Evolutionary conservation across 1,140 invertebrate species (phyloP), one percentile per base, ranked within the genome.

Genomic region (Portunus trituberculatus): DNA sequence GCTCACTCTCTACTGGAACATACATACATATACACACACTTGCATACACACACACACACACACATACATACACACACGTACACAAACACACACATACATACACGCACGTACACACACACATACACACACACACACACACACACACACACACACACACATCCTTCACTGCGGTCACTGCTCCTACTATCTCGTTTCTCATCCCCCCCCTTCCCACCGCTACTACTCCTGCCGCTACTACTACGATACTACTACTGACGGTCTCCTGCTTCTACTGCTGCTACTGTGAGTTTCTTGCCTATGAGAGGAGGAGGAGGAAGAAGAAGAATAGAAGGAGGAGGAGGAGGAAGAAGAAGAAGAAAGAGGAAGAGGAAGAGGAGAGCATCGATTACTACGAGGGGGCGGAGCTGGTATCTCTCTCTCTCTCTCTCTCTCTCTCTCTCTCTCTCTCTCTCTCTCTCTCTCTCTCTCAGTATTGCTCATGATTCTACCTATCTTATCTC

Each of bases 401-500:
- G 67, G 67, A 76, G 67, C 25, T 76, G 67, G 16, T 87, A 12
- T 87, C 84, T 87, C 84, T 87, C 84, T 87, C 84, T 87, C 84
- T 87, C 84, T 87, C 84, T 87, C 84, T 87, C 84, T 87, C 88
- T 90, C 88, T 90, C 88, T 90, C 88, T 90, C 88, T 90, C 88
- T 90, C 88, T 90, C 88, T 90, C 88, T 90, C 88, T 90, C 88
- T 90, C 45, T 90, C 88, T 90, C 88, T 90, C 86, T 88, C 32
- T 88, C 86, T 88, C 86, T 88, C 91, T 92, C 67, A n/a, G 4
- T 2, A 7, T n/a, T 7, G 3, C 67, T n/a, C 67, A 76, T n/a
- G 0, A 76, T n/a, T 76, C 7, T 76, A 1, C 12, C 67, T 76
- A 7, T n/a, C 20, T 76, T 20, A 76, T n/a, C n/a, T 76, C n/a